phyloP scores from a whole-genome alignment of 1,140 invertebrate species.

The Pteromalus puparum region DNA sequence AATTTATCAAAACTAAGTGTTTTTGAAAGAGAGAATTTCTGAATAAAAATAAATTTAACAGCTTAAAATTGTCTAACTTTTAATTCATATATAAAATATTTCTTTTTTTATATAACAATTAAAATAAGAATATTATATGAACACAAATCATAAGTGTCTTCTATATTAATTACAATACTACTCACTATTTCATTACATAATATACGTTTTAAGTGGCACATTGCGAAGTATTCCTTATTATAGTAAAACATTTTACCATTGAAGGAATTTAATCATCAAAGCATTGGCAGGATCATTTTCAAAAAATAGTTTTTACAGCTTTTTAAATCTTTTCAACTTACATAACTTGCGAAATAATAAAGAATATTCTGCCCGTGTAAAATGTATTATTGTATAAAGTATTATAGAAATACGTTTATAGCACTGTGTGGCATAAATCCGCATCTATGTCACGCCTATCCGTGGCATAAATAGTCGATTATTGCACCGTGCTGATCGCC shows the following conservation, averaged over 20 bases:
- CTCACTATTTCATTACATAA: conserved; percentile 24
- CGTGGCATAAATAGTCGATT: too few relatives aligned
- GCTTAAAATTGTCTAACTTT: neutral
- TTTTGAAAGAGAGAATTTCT: too few relatives aligned
- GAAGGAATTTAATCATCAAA: conserved; percentile 21
- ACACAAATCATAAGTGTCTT: conserved; percentile 22
- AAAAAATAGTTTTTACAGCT: conserved; percentile 29
- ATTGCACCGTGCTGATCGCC: too few relatives aligned
- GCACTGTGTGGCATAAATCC: too few relatives aligned
- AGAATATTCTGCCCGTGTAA: neutral
- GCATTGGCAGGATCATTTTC: conserved; percentile 29
- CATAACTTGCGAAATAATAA: neutral
- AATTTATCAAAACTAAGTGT: neutral
- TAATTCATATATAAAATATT: conserved; percentile 1
- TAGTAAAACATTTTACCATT: neutral
- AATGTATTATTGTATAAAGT: conserved; percentile 7
- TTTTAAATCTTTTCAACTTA: neutral
- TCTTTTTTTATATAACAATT: neutral
- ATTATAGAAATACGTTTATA: conserved; percentile 30
- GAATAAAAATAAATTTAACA: neutral
- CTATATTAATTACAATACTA: conserved; percentile 28
- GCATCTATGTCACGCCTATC: too few relatives aligned
- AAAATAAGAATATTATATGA: conserved; percentile 27
- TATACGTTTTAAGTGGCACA: conserved; percentile 46
- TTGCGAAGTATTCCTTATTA: conserved; percentile 16